Evolutionary conservation across 1,140 invertebrate genomes (phyloP).

Genomic region (Matsumurasca onukii): DNA sequence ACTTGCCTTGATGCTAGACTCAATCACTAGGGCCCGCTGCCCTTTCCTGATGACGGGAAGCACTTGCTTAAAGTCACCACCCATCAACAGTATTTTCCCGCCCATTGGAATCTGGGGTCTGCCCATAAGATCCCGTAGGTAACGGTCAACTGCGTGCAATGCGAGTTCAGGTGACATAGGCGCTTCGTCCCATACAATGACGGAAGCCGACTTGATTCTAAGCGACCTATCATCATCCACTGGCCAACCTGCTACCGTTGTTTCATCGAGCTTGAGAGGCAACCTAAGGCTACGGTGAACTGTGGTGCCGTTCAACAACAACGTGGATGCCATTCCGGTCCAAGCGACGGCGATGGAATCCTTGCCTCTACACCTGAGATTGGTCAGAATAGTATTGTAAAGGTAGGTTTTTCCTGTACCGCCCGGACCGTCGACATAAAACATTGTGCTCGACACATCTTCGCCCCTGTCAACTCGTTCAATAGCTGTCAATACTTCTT

Average conservation of each 20-base stretch:
- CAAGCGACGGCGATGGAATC: conserved; percentile 38
- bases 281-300: conserved; percentile 41
- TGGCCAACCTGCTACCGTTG: not conserved
- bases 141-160: not conserved
- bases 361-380: conserved; percentile 14
- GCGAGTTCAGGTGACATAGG: not conserved
- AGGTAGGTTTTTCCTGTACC: not conserved
- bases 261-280: not conserved
- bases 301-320: conserved; percentile 41
- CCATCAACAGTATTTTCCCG: not conserved
- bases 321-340: conserved; percentile 44
- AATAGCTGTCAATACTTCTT: not conserved
- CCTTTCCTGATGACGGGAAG: not conserved
- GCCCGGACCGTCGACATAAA: not conserved
- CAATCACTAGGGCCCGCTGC: not conserved
- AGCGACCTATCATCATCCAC: not conserved
- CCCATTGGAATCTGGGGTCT: not conserved
- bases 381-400: conserved; percentile 35
- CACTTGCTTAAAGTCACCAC: not conserved
- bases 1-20: not conserved
- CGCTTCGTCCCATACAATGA: not conserved
- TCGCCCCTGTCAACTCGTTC: not conserved
- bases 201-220: not conserved
- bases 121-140: not conserved
- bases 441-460: not conserved